Base-by-base conservation (phyloP, 2,113 vertebrate genomes). In the Labeo rohita region DNA sequence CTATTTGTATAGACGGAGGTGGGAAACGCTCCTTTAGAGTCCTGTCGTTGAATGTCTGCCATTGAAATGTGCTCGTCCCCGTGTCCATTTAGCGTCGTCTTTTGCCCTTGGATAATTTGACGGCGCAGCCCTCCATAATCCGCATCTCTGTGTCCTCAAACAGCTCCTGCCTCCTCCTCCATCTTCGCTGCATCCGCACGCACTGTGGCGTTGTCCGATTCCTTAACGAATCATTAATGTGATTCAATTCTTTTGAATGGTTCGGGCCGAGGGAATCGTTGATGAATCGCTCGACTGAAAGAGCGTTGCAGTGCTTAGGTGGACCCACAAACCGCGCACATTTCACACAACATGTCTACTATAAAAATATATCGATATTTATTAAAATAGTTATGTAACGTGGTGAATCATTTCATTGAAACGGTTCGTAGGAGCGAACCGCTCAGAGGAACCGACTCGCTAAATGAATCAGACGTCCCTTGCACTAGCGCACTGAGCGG, bases 171-270 rank as follows among this genome's bases (percentile, higher is more conserved):
- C 90, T 90, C 92, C 91, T 93, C 92, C 91, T 92, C 92, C 93
- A 93, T 94, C 92, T 91, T 88, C 86, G 90, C 91, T 81, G 92
- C 93, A 95, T 94, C 93, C 92, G 85, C 80, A 83, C 74, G 78
- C 87, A 85, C 70, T 78, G 79, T 2, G 18, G 8, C 80, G 80
- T 3, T 52, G 45, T 11, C 43, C 23, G 80, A 70, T 8, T 39
- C 65, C 39, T 43, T 8, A 16, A 8, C 11, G 6, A 65, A 2
- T 16, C 56, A 8, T 13, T 45, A 6, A 9, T 0, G 18, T 23
- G 78, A 66, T 36, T 50, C 39, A 8, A 23, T 28, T 81, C 79
- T 18, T 6, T 47, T 34, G 39, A 76, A 86, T 65, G 43, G 34
- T 18, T 81, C 61, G 3, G n/a, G 45, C 77, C n/a, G 16, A 45